Base-by-base conservation (phyloP, 2,113 vertebrate species). In the Gambusia affinis region DNA sequence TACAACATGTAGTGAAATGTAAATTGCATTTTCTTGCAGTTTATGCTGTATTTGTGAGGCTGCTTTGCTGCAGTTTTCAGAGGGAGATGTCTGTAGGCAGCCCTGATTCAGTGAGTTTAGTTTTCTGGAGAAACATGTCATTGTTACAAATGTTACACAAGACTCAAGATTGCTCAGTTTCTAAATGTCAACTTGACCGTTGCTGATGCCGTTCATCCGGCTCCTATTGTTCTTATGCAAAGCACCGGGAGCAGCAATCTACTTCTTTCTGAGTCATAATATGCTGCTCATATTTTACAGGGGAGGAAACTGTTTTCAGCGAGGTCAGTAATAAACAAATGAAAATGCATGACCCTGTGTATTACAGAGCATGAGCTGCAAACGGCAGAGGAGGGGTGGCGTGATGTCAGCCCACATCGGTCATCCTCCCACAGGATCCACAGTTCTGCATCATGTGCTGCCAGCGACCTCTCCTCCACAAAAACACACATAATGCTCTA, bases 401-500 rank as follows among this genome's bases (percentile, higher is more conserved):
- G 57, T 67, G 67, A 79, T 69, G 33, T 64, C 80, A 74, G 72
- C 76, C 71, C 71, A 76, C 76, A 74, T 82, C 75, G 65, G 71
- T 70, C 72, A 42, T 68, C 66, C 71, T 79, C 85, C 83, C 79
- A 77, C 63, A 5, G 35, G 73, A 67, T 71, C 74, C 64, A 78
- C 33, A 69, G 73, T 54, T 30, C 57, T 71, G 70, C 70, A 68
- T 75, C 79, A 74, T 82, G 76, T 75, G 78, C 80, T 81, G 82
- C 42, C 60, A 24, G 65, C 19, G 31, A 83, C 72, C 87, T 78
- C 79, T 77, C 65, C 73, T 54, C 80, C 72, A 82, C 71, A 79
- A 76, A 37, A 84, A 83, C 78, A 67, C 37, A 47, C 60, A 74
- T 75, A 87, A 71, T 84, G 68, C 80, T 82, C 83, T 78, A 31